Conservation (phyloP, 2,113 vertebrate species). For the Verasper variegatus region DNA sequence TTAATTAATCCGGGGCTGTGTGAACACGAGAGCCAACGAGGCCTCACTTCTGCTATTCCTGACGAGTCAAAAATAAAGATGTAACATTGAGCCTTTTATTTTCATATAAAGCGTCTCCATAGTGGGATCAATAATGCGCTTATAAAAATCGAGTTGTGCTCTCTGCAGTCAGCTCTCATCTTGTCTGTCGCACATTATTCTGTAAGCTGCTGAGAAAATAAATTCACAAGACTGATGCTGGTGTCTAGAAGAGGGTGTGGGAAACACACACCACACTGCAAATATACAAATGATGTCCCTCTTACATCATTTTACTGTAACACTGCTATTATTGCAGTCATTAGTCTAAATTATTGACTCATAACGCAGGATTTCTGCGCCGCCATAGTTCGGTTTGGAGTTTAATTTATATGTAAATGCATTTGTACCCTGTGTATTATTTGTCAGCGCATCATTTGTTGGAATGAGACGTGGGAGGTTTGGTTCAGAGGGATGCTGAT, state of each 20-base stretch:
- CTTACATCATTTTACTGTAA: constrained; percentile 65
- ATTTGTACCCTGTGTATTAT: constrained; percentile 66
- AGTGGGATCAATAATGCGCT: constrained; percentile 43
- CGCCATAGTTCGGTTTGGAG: constrained; percentile 33
- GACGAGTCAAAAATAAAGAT: constrained; percentile 45
- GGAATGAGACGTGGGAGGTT: constrained; percentile 69
- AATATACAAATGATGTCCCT: constrained; percentile 56
- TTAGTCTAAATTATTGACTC: constrained; percentile 74
- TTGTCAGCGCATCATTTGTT: constrained; percentile 73
- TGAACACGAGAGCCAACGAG: constrained; percentile 19
- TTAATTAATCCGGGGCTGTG: constrained; percentile 9
- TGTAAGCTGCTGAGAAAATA: constrained; percentile 27
- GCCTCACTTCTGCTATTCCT: neutral
- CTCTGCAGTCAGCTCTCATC: constrained; percentile 23
- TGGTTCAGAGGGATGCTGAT: constrained; percentile 56
- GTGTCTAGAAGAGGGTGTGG: constrained; percentile 30
- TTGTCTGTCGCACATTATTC: constrained; percentile 6
- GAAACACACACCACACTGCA: constrained; percentile 12
- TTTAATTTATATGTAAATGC: constrained; percentile 82
- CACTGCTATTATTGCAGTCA: constrained; percentile 70
- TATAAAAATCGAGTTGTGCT: constrained; percentile 24
- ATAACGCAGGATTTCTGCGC: constrained; percentile 55
- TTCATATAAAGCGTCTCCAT: constrained; percentile 18
- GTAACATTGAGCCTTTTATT: neutral
- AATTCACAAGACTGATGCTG: constrained; percentile 38